A percentile compares a stretch with the other conserved stretches of the same genome.
phyloP scores from a whole-genome alignment of 2,113 vertebrate species.

The Gobiocypris rarus region DNA sequence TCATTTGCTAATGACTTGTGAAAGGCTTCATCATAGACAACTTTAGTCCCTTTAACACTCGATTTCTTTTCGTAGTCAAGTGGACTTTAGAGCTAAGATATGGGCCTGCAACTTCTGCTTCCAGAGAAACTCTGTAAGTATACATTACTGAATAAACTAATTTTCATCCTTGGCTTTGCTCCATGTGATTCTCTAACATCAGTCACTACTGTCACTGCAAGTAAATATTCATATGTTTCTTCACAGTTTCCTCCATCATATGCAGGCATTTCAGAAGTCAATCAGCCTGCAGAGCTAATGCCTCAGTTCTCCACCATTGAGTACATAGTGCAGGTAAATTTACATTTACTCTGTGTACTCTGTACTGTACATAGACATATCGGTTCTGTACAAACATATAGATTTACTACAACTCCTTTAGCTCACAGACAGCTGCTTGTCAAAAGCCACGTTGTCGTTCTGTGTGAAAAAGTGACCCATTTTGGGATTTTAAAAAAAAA shows the following conservation, averaged over 20 bases:
- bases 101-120: conserved; percentile 99
- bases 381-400: conserved; percentile 31
- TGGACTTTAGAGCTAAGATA: conserved; percentile 96
- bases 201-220: neutral
- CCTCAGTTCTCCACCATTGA: conserved; percentile 98
- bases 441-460: neutral
- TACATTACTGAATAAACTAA: neutral
- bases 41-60: neutral
- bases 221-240: conserved; percentile 54
- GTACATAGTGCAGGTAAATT: conserved; percentile 93
- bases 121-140: conserved; percentile 92
- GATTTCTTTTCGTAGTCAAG: conserved; percentile 81
- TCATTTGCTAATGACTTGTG: neutral
- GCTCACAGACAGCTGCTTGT: conserved; percentile 28
- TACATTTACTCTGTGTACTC: conserved; percentile 27
- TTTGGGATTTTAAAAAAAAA: neutral
- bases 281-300: conserved; percentile 97
- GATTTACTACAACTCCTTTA: neutral
- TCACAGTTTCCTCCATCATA: conserved; percentile 94
- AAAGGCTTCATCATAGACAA: neutral
- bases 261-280: conserved; percentile 92
- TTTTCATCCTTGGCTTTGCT: neutral
- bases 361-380: conserved; percentile 12
- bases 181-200: neutral
- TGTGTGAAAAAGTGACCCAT: neutral